Conservation (phyloP, 2,888 invertebrate species). For the Heteropelma amictum region DNA sequence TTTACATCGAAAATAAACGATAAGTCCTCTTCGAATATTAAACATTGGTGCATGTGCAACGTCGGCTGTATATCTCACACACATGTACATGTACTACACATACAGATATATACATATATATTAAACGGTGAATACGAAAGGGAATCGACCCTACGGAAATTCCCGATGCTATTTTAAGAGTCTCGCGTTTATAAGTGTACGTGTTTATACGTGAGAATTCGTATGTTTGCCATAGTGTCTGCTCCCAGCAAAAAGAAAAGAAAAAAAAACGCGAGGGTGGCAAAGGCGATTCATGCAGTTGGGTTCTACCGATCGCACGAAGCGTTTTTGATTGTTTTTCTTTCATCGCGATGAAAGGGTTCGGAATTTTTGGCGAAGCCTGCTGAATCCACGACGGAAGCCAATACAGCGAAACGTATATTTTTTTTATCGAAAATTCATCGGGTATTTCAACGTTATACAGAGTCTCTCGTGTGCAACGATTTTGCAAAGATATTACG, state of each 20-base stretch:
- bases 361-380: too few species aligned
- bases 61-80: constrained; percentile 36
- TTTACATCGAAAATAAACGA: constrained; percentile 49
- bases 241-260: background rate
- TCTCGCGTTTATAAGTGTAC: background rate
- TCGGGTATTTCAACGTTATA: too few species aligned
- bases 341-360: too few species aligned
- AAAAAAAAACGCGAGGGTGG: too few species aligned
- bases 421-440: too few species aligned
- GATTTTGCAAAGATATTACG: too few species aligned
- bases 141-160: constrained; percentile 54
- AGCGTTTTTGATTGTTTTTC: background rate
- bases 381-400: too few species aligned
- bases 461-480: too few species aligned
- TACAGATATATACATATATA: constrained; percentile 29
- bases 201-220: background rate
- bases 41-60: constrained; percentile 7
- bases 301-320: background rate
- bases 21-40: background rate
- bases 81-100: too few species aligned
- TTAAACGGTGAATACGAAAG: constrained; percentile 36
- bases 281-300: too few species aligned
- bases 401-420: too few species aligned
- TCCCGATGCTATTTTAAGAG: constrained; percentile 47
- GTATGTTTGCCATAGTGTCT: background rate